Conservation (phyloP, 2,797 vertebrate genomes). For the Iguana delicatissima region DNA sequence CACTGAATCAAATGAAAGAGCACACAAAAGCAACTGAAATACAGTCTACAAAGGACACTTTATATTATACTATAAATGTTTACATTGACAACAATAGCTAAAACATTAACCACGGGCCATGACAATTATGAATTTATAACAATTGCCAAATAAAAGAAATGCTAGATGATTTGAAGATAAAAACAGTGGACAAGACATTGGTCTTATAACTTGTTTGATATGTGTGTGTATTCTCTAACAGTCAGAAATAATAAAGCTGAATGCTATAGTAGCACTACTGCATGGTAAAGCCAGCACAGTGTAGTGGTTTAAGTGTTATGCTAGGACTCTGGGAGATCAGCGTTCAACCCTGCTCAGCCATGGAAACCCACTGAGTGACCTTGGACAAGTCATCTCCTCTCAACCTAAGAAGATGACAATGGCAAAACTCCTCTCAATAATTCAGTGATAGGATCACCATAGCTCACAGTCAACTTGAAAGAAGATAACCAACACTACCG, state of each 20-base stretch:
- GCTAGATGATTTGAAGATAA: conserved; percentile 7
- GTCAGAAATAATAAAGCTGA: background rate
- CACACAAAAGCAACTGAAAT: conserved; percentile 39
- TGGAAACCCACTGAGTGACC: too few species aligned
- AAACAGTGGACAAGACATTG: background rate
- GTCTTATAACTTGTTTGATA: conserved; percentile 28
- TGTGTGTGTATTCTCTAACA: background rate
- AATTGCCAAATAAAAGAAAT: background rate
- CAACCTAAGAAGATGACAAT: too few species aligned
- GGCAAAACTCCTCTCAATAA: too few species aligned
- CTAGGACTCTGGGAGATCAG: too few species aligned
- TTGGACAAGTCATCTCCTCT: too few species aligned
- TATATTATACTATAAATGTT: too few species aligned
- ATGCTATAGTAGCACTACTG: background rate
- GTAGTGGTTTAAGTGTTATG: too few species aligned
- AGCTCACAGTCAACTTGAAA: too few species aligned
- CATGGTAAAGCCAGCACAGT: too few species aligned
- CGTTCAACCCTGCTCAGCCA: too few species aligned
- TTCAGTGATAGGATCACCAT: too few species aligned
- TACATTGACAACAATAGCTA: too few species aligned
- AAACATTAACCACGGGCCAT: background rate
- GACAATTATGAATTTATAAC: background rate
- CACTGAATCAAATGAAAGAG: conserved; percentile 53
- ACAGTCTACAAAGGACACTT: conserved; percentile 5
- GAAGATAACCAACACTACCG: background rate